Evolutionary conservation across 2,113 vertebrate species (phyloP).

Genomic region (Chionomys nivalis): DNA sequence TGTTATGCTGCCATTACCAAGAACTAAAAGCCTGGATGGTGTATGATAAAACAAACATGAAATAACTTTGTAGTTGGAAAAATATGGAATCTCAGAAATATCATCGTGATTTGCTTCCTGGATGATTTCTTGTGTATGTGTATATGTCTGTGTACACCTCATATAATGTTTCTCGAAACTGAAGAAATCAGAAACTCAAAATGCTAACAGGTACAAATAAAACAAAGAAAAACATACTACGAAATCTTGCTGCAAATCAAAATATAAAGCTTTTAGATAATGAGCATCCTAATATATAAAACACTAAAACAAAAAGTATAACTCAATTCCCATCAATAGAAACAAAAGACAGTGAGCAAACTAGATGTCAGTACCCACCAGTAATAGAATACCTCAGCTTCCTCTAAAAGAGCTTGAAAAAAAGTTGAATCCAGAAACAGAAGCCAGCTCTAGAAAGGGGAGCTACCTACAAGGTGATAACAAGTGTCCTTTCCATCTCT

Average conservation of each 20-base stretch:
- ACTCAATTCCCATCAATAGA: not conserved
- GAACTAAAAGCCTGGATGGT: not conserved
- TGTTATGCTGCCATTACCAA: not conserved
- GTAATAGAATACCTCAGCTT: too few relatives aligned
- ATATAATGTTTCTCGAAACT: not conserved
- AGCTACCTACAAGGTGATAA: not conserved
- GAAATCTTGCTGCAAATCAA: not conserved
- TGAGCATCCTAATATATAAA: not conserved
- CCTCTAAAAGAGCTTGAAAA: not conserved
- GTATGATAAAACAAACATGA: not conserved
- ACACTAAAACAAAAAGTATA: not conserved
- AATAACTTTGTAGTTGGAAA: not conserved
- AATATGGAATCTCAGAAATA: not conserved
- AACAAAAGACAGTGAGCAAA: not conserved
- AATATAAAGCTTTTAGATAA: not conserved
- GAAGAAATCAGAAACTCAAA: not conserved
- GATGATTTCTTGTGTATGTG: not conserved
- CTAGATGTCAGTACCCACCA: not conserved
- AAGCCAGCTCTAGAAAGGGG: not conserved
- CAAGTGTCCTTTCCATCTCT: not conserved
- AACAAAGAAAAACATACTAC: not conserved
- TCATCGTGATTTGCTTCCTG: not conserved
- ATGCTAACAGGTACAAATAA: not conserved
- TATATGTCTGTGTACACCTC: not conserved
- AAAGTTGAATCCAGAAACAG: not conserved